phyloP scores from a whole-genome alignment of 2,888 invertebrate genomes.

The Nomada goodeniana region DNA sequence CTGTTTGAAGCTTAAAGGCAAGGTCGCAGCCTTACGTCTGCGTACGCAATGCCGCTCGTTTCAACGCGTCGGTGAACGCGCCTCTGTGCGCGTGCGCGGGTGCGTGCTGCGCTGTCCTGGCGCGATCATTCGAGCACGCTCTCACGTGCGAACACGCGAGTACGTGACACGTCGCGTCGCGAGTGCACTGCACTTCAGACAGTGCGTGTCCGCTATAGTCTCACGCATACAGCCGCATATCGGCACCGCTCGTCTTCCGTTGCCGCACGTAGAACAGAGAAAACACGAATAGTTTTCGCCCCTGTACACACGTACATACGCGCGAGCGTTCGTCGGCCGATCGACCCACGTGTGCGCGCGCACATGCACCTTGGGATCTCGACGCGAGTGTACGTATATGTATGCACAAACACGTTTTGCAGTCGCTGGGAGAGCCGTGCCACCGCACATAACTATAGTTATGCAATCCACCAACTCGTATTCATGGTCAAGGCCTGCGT shows the following conservation, averaged over 20 bases:
- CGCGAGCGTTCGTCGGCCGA: slow-evolving; percentile 32
- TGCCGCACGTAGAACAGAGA: not conserved
- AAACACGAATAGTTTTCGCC: not conserved
- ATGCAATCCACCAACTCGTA: slow-evolving; percentile 78
- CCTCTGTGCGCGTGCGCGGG: slow-evolving; percentile 38
- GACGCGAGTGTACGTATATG: not conserved
- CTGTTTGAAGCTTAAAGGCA: slow-evolving; percentile 80
- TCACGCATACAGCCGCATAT: not conserved
- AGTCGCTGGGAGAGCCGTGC: slow-evolving; percentile 64
- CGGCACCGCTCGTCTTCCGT: not conserved
- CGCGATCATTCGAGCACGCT: slow-evolving; percentile 4
- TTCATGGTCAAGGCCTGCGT: slow-evolving; percentile 81
- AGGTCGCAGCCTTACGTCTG: slow-evolving; percentile 77
- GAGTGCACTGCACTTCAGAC: slow-evolving; percentile 50
- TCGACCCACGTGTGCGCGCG: slow-evolving; percentile 58
- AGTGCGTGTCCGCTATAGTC: slow-evolving; percentile 9
- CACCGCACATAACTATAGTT: slow-evolving; percentile 77
- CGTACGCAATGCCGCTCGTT: slow-evolving; percentile 56
- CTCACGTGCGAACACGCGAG: slow-evolving; percentile 15
- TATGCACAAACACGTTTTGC: slow-evolving; percentile 36
- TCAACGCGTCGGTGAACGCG: slow-evolving; percentile 24
- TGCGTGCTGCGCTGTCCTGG: slow-evolving; percentile 33
- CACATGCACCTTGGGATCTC: slow-evolving; percentile 16
- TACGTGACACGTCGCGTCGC: slow-evolving; percentile 31
- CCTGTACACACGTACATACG: not conserved